Percentiles rank a stretch among this genome's conserved stretches.
phyloP scores from a whole-genome alignment of 2,888 invertebrate species.

The Aspidapion aeneum region DNA sequence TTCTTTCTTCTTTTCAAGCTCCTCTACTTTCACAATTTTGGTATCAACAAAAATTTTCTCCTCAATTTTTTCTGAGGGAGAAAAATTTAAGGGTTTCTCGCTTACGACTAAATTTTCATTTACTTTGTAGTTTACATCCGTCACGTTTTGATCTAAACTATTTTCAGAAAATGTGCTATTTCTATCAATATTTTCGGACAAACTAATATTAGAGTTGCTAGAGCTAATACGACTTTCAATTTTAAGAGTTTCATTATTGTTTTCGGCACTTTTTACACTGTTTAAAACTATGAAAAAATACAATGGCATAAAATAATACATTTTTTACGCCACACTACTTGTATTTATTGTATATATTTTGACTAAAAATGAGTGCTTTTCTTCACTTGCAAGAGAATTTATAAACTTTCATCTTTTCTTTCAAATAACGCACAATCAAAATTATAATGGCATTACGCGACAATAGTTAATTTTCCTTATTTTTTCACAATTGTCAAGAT shows the following conservation, averaged over 20 bases:
- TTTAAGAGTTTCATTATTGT: slow-evolving; percentile 22
- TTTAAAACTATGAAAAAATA: neutral
- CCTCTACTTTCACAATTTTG: neutral
- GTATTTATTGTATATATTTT: neutral
- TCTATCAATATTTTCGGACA: slow-evolving; percentile 22
- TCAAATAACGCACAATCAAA: neutral
- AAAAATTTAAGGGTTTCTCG: neutral
- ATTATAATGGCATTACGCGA: neutral
- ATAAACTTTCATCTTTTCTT: neutral
- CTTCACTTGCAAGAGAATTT: neutral
- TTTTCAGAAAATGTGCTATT: slow-evolving; percentile 17
- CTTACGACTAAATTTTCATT: neutral
- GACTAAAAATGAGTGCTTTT: neutral
- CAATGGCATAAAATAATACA: neutral
- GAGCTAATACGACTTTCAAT: slow-evolving; percentile 17
- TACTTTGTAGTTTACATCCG: neutral
- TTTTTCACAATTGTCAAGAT: neutral
- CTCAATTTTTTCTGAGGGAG: neutral
- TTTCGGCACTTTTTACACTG: neutral
- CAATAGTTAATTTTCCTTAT: neutral
- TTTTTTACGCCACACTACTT: too few relatives aligned
- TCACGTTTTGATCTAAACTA: slow-evolving; percentile 6
- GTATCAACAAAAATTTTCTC: neutral
- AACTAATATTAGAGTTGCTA: slow-evolving; percentile 16
- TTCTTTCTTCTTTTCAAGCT: too few relatives aligned